Evolutionary conservation across 2,797 vertebrate species (phyloP).

Genomic region (Naso thynnoides): DNA sequence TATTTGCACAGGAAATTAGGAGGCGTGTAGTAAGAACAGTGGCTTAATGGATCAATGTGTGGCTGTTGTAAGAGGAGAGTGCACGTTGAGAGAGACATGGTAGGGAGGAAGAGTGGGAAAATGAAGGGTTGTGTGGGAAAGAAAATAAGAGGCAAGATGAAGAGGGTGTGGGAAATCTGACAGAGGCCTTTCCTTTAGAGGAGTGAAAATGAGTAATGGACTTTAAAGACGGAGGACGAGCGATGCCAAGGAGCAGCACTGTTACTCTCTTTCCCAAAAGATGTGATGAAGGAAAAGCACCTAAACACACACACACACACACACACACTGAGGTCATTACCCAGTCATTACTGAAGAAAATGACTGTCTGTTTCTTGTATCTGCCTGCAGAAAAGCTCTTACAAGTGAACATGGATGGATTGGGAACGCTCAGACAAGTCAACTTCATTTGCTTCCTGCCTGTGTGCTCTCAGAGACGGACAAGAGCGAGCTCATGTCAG

Average conservation of each 20-base stretch:
- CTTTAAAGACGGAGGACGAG: slow-evolving; percentile 42
- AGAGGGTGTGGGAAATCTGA: slow-evolving; percentile 38
- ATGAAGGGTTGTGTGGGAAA: slow-evolving; percentile 22
- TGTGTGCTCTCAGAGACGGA: not conserved
- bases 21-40: slow-evolving; percentile 32
- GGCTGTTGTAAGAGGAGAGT: slow-evolving; percentile 4
- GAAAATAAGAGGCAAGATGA: slow-evolving; percentile 12
- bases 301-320: slow-evolving; percentile 4
- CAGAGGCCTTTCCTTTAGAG: slow-evolving; percentile 38
- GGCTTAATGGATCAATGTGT: slow-evolving; percentile 54
- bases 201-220: slow-evolving; percentile 54
- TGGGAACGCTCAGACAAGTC: slow-evolving; percentile 39
- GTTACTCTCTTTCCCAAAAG: slow-evolving; percentile 35
- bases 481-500: not conserved
- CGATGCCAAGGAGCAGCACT: slow-evolving; percentile 39
- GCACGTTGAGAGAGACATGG: slow-evolving; percentile 6
- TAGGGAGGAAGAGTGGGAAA: not conserved
- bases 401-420: slow-evolving; percentile 25
- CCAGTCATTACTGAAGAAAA: slow-evolving; percentile 21
- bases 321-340: slow-evolving; percentile 20
- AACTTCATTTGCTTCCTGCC: slow-evolving; percentile 30
- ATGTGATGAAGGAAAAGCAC: slow-evolving; percentile 26
- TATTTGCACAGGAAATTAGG: slow-evolving; percentile 45
- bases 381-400: slow-evolving; percentile 21
- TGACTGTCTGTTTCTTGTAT: slow-evolving; percentile 29